These are phyloP conservation scores for Rhagologus leucostigma DNA, from an alignment of 2,113 vertebrate genomes.

Conservation along the genomic window DNA sequence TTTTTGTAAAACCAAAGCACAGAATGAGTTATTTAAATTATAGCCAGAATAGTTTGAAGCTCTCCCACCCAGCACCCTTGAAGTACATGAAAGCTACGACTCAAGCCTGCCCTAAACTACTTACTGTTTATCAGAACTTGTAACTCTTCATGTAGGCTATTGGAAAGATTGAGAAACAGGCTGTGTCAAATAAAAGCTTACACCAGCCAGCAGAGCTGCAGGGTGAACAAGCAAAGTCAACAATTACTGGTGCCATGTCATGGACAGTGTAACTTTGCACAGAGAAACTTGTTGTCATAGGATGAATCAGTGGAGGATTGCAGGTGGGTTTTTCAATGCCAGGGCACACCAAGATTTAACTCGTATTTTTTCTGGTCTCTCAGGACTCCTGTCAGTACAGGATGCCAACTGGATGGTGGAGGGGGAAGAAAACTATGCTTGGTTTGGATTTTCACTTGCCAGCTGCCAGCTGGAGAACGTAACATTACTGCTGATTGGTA, in stretches of 20 bases:
- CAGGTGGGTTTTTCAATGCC: background rate
- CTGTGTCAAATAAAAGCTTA: background rate
- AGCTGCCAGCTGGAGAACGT: slow-evolving; percentile 9
- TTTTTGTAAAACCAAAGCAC: background rate
- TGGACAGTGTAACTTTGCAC: background rate
- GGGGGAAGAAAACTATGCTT: slow-evolving; percentile 72
- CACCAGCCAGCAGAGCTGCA: background rate
- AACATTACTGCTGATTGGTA: slow-evolving; percentile 71
- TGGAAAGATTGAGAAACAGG: background rate
- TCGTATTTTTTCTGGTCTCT: background rate
- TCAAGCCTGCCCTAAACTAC: too few relatives aligned
- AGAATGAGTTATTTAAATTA: background rate
- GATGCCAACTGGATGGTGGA: slow-evolving; percentile 69
- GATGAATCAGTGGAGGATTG: background rate
- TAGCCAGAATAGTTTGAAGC: background rate
- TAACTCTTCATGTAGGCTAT: background rate
- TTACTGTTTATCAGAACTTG: too few relatives aligned
- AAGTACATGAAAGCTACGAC: too few relatives aligned
- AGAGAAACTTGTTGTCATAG: background rate
- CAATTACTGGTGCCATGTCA: background rate
- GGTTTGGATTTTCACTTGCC: slow-evolving; percentile 76
- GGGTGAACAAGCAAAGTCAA: background rate
- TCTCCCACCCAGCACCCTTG: background rate
- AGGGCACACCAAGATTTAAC: background rate
- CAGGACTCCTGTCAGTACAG: slow-evolving; percentile 54